Conservation (phyloP, 2,888 invertebrate species). For the Fissipunctia ypsillon region DNA sequence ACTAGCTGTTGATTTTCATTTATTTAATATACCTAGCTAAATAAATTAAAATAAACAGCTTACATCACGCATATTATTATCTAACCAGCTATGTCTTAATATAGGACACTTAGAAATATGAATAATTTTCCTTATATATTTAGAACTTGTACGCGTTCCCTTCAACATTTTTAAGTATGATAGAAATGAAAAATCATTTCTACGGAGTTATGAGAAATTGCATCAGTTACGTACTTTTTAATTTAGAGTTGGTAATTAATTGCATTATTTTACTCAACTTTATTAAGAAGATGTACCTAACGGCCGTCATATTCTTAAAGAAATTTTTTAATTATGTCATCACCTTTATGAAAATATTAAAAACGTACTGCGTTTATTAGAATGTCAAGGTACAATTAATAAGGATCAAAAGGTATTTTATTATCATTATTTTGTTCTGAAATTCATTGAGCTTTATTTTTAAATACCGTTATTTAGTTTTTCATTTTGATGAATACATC, state of each 20-base stretch:
- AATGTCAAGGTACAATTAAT: too few species aligned
- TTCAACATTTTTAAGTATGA: slow-evolving; percentile 35
- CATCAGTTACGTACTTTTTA: slow-evolving; percentile 43
- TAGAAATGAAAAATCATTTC: slow-evolving; percentile 46
- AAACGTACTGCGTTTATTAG: too few species aligned
- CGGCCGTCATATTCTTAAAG: neutral
- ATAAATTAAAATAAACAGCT: neutral
- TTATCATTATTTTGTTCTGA: neutral
- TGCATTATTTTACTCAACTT: slow-evolving; percentile 12
- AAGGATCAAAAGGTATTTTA: neutral
- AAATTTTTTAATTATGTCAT: neutral
- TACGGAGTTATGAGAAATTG: slow-evolving; percentile 49
- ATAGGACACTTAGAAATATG: slow-evolving; percentile 35
- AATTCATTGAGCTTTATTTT: neutral
- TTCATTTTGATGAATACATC: neutral
- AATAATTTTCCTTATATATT: slow-evolving; percentile 51
- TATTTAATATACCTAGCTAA: too few species aligned
- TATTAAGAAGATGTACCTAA: slow-evolving; percentile 7
- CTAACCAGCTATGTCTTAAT: slow-evolving; percentile 6
- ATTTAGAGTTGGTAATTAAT: slow-evolving; percentile 39
- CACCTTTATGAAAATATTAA: neutral
- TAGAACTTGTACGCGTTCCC: slow-evolving; percentile 21
- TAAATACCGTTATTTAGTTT: neutral
- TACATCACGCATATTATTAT: neutral
- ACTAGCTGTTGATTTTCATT: too few species aligned